Conservation (phyloP, 53 echinoderm and acorn worm genomes). For the Actinopyga echinites region DNA sequence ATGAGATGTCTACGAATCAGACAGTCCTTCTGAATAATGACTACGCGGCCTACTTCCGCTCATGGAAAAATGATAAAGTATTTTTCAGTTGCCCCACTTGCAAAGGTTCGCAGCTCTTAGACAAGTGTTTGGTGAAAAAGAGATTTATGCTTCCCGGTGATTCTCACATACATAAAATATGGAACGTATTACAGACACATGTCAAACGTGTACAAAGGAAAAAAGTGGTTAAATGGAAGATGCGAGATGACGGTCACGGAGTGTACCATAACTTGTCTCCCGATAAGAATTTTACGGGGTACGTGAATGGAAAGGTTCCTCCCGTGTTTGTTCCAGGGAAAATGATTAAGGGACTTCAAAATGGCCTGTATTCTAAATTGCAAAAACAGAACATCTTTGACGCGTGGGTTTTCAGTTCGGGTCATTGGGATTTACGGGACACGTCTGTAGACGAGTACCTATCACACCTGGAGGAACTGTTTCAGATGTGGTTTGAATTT, state of each 20-base stretch:
- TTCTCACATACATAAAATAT: background rate
- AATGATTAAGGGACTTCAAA: background rate
- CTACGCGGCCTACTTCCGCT: background rate
- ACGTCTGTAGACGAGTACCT: background rate
- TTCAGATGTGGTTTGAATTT: background rate
- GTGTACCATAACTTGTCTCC: constrained; percentile 7
- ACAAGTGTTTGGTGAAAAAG: background rate
- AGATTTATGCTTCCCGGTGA: background rate
- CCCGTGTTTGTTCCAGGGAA: background rate
- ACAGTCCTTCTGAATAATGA: background rate
- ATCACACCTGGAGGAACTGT: background rate
- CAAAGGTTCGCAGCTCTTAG: background rate
- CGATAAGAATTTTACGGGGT: background rate
- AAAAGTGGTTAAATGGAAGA: background rate
- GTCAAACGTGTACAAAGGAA: background rate
- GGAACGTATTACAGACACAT: too few species aligned
- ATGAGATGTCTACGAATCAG: background rate
- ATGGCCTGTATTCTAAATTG: background rate
- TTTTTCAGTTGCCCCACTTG: background rate
- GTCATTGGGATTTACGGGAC: constrained; percentile 14
- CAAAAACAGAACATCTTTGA: background rate
- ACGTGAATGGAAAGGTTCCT: background rate
- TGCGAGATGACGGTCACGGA: background rate
- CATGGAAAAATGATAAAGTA: background rate
- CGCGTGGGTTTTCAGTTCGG: background rate